Base-by-base conservation (phyloP, 1,140 invertebrate species). In the Maniola jurtina region DNA sequence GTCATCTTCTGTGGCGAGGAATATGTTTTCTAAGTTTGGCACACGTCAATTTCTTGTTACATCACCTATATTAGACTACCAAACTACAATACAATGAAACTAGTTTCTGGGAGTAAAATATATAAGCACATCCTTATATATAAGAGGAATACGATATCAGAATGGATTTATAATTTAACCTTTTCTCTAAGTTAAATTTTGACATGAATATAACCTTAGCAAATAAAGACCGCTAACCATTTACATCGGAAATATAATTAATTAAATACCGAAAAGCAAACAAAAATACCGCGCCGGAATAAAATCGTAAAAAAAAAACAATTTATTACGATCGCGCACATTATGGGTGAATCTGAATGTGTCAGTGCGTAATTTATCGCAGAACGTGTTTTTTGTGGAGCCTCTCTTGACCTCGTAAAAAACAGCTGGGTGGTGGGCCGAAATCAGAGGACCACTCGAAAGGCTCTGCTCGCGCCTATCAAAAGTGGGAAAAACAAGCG, bases 401-500 rank as follows among this genome's bases (percentile, higher is more conserved):
- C 84, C 76, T 79, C 81, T 81, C 86, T 90, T 90, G 86, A 89
- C 88, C 88, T 87, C 86, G 84, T 90, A 89, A 90, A 89, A 90
- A 79, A 86, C 86, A 88, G 85, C 75, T 75, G 76, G 76, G 66
- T 75, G 80, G 76, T 77, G 83, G 80, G 70, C 71, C 79, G 78
- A 78, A 86, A 84, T 81, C 84, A 77, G 79, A 77, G 86, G 75
- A 78, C 80, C 80, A 67, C 88, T 89, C 75, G 76, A 89, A 76
- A 69, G 72, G 75, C 68, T 75, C 71, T 73, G 77, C 77, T 79
- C 76, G 79, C 79, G 78, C 78, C 78, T 81, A 86, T 90, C 81
- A 81, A 81, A 89, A 89, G 88, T 86, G 88, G 85, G 86, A 88
- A 89, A 89, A 90, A 90, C 88, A 90, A 87, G 84, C 86, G 88